Evolutionary conservation across 2,797 vertebrate genomes (phyloP).

Genomic region (Oryzias sinensis): DNA sequence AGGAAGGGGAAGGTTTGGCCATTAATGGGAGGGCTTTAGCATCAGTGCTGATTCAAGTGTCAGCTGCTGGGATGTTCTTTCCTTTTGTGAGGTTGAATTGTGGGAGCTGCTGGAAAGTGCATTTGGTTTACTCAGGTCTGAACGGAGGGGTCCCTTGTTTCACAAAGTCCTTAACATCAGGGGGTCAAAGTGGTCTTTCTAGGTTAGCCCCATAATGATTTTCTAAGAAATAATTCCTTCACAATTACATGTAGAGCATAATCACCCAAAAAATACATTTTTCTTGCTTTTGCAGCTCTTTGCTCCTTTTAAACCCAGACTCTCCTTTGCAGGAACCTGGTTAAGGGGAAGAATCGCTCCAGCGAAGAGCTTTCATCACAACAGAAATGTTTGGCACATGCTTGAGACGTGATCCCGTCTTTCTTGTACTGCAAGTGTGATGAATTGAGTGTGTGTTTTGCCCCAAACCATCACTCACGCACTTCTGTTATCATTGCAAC

Average conservation of each 20-base stretch:
- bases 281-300: neutral
- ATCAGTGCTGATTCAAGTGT: conserved; percentile 69
- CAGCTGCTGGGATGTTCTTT: conserved; percentile 64
- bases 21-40: conserved; percentile 52
- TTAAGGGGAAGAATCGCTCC: conserved; percentile 56
- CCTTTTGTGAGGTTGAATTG: conserved; percentile 63
- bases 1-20: conserved; percentile 34
- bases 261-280: conserved; percentile 41
- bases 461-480: conserved; percentile 34
- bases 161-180: conserved; percentile 10
- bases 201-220: conserved; percentile 61
- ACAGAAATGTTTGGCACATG: conserved; percentile 48
- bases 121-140: conserved; percentile 52
- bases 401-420: conserved; percentile 40
- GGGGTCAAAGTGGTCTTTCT: conserved; percentile 28
- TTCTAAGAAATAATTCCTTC: conserved; percentile 57
- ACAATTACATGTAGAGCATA: conserved; percentile 67
- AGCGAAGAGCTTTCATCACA: conserved; percentile 56
- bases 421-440: conserved; percentile 43
- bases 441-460: conserved; percentile 60
- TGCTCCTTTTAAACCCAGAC: conserved; percentile 42
- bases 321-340: conserved; percentile 51
- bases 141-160: conserved; percentile 18
- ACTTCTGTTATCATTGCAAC: conserved; percentile 35
- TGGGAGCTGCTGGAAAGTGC: conserved; percentile 49